Evolutionary conservation across 2,888 invertebrate species (phyloP), one percentile per base, ranked within the genome.

Genomic region (Cephus rjabovi): DNA sequence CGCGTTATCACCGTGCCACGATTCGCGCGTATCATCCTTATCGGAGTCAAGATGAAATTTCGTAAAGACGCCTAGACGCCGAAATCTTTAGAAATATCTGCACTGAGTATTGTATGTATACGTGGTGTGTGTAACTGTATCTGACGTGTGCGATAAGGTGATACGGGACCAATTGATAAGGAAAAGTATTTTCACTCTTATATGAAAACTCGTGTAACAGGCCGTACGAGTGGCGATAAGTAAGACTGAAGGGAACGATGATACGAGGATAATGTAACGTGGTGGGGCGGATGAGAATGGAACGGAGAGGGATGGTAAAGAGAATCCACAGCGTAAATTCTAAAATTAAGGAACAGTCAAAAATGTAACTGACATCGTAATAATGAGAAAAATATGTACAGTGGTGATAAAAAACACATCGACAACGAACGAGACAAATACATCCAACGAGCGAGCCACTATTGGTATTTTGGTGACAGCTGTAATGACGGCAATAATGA

Each of bases 361-460:
- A 89, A 86, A 88, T 84, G 86, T 89, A 88, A 90, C 86, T 89
- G 88, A 91, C 90, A 90, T 89, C 84, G 89, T 90, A 90, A 89
- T 89, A 83, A 56, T 56, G 56, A 89, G 86, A 89, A 83, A 89
- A 88, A 90, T 90, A 90, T 90, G 86, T 90, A 90, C 90, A 90
- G 81, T 89, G 87, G 87, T 90, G 89, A 87, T 90, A 81, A 81
- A 80, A 90, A 90, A 90, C 87, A 90, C 90, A 91, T 90, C 89
- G 91, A 91, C 89, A 91, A 91, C 91, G 90, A 91, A 91, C 91
- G 91, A 91, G 90, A 91, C 91, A 91, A 89, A 91, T 83, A 85
- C 91, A 91, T 91, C 90, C 90, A 91, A 91, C 91, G 91, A 91
- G 90, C 91, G 92, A 91, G 91, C 91, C 90, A 91, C 91, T 91